phyloP scores from a whole-genome alignment of 2,113 vertebrate genomes.

The Hipposideros armiger region DNA sequence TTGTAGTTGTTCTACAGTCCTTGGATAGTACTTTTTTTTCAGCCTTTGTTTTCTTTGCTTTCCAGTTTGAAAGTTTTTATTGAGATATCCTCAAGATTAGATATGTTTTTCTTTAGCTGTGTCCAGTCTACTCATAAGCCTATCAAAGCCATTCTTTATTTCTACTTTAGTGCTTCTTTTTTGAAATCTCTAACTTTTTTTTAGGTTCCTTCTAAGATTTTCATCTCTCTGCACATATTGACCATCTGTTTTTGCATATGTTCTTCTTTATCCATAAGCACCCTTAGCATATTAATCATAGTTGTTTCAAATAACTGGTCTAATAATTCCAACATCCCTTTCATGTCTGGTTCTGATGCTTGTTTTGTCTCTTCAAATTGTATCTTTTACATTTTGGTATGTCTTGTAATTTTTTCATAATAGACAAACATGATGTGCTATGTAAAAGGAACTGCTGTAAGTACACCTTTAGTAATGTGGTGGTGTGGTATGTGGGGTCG shows the following conservation, averaged over 20 bases:
- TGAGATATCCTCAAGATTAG: background rate
- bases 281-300: background rate
- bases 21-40: background rate
- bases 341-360: background rate
- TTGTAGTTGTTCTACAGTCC: background rate
- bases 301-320: background rate
- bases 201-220: background rate
- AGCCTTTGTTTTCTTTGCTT: background rate
- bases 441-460: background rate
- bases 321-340: background rate
- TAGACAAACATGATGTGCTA: background rate
- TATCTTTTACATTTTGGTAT: background rate
- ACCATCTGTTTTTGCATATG: background rate
- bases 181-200: background rate
- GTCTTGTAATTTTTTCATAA: background rate
- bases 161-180: background rate
- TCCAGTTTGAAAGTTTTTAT: background rate
- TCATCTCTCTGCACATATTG: background rate
- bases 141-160: background rate
- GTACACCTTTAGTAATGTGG: background rate
- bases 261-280: background rate
- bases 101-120: background rate
- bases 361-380: background rate
- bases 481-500: background rate
- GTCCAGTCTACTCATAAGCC: background rate